Conservation (phyloP, 2,888 invertebrate genomes). For the Synanthedon myopaeformis region DNA sequence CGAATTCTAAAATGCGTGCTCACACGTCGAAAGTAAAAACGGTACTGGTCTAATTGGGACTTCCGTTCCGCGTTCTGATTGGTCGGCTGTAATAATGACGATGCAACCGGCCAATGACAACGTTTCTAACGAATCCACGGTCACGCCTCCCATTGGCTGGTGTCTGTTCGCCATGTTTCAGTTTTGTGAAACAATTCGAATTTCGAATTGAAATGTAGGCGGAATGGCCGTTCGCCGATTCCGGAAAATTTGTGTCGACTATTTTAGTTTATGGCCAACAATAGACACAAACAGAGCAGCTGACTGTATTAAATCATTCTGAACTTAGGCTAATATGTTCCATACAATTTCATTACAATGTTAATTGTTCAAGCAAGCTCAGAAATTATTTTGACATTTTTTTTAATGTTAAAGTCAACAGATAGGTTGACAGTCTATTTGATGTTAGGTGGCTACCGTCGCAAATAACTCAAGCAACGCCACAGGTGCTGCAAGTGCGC, state of each 20-base stretch:
- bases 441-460: no score
- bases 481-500: no score
- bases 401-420: no score
- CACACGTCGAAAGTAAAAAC: constrained; percentile 42
- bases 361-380: neutral
- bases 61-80: constrained; percentile 44
- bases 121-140: constrained; percentile 22
- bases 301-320: constrained; percentile 44
- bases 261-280: constrained; percentile 35
- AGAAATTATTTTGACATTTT: constrained; percentile 1
- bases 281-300: constrained; percentile 27
- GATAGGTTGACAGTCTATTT: no score
- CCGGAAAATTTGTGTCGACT: constrained; percentile 33
- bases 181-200: constrained; percentile 52
- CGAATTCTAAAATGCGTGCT: constrained; percentile 39
- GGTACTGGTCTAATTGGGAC: constrained; percentile 61
- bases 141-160: constrained; percentile 59
- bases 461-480: no score
- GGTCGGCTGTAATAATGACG: constrained; percentile 32
- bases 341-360: constrained; percentile 1
- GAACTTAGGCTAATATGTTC: constrained; percentile 1
- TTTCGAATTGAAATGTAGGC: constrained; percentile 43
- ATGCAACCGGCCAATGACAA: constrained; percentile 36
- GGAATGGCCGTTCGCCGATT: constrained; percentile 33
- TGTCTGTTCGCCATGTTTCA: constrained; percentile 62